These are phyloP conservation scores for Natator depressus DNA, from an alignment of 2,113 vertebrate genomes.

Conservation along the genomic window DNA sequence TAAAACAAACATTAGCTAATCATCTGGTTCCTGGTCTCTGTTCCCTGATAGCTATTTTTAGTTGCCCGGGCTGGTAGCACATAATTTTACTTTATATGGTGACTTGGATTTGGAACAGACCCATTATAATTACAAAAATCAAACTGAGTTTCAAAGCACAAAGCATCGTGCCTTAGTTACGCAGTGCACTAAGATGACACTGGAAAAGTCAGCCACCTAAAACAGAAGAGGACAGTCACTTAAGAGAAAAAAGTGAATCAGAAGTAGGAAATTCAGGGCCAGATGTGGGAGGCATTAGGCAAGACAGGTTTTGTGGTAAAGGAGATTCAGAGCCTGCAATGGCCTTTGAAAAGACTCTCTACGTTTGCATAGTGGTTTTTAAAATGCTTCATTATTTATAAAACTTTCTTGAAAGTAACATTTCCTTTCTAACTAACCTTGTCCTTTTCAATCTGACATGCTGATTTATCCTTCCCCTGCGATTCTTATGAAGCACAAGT, in stretches of 20 bases:
- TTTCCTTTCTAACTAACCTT: not conserved
- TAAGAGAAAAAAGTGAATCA: conserved; percentile 18
- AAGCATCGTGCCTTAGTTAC: not conserved
- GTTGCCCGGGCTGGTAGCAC: not conserved
- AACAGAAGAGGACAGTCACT: not conserved
- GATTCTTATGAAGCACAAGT: conserved; percentile 5
- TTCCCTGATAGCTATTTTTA: conserved; percentile 10
- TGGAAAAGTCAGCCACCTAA: not conserved
- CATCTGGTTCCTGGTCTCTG: not conserved
- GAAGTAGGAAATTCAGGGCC: not conserved
- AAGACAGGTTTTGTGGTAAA: not conserved
- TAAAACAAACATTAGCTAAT: conserved; percentile 22
- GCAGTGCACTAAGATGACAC: not conserved
- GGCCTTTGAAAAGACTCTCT: not conserved
- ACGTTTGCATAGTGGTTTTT: not conserved
- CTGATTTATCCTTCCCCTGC: not conserved
- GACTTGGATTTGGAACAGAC: conserved; percentile 34
- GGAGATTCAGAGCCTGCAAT: fast-evolving
- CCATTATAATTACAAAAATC: conserved; percentile 35
- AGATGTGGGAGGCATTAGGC: not conserved
- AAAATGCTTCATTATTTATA: not conserved
- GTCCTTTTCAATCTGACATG: not conserved
- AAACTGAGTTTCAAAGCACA: not conserved
- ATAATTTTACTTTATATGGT: conserved; percentile 39
- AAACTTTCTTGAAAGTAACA: not conserved